Percentiles rank a stretch among this genome's conserved stretches.
phyloP scores from a whole-genome alignment of 1,140 invertebrate genomes.

The Chelonus insularis region DNA sequence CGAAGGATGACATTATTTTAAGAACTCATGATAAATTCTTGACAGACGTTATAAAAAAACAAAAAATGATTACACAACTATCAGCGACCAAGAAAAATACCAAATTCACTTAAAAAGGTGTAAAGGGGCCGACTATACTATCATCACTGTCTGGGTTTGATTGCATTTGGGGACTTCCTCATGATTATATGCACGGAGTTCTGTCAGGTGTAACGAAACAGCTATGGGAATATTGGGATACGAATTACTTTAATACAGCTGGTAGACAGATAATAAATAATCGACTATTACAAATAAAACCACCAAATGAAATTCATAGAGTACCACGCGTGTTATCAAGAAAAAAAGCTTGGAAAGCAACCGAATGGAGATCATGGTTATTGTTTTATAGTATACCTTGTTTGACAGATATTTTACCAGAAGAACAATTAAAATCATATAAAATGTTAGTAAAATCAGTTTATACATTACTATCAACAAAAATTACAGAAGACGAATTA shows the following conservation, averaged over 20 bases:
- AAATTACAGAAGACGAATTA: constrained; percentile 31
- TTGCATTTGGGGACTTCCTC: constrained; percentile 31
- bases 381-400: constrained; percentile 23
- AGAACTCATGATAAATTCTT: constrained; percentile 19
- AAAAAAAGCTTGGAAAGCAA: constrained; percentile 20
- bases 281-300: constrained; percentile 22
- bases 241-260: not conserved
- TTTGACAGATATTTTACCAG: constrained; percentile 16
- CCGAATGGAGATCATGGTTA: constrained; percentile 29
- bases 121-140: constrained; percentile 32
- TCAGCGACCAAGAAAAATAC: not conserved
- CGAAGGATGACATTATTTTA: not conserved
- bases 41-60: constrained; percentile 6
- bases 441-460: constrained; percentile 26
- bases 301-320: constrained; percentile 25
- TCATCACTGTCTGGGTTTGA: constrained; percentile 29
- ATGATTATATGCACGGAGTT: constrained; percentile 37
- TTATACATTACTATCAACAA: constrained; percentile 27
- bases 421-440: constrained; percentile 27
- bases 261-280: constrained; percentile 3
- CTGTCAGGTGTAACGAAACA: constrained; percentile 30
- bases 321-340: constrained; percentile 12
- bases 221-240: constrained; percentile 26
- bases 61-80: too few species aligned
- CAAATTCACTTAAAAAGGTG: constrained; percentile 16